A percentile compares a stretch with the other conserved stretches of the same genome.
phyloP scores from a whole-genome alignment of 2,113 vertebrate genomes.

The Sapajus apella region DNA sequence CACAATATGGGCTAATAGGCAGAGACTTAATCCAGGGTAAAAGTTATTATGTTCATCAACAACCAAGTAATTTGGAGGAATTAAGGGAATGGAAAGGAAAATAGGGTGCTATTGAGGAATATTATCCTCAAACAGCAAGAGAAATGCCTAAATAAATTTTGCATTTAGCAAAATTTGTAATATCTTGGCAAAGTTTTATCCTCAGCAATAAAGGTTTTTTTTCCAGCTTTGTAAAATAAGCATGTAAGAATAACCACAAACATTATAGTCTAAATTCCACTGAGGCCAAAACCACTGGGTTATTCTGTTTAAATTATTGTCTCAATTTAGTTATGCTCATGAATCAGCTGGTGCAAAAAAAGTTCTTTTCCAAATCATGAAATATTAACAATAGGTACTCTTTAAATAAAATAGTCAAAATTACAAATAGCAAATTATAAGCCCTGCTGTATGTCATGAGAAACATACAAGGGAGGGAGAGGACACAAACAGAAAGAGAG shows the following conservation, averaged over 20 bases:
- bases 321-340: constrained; percentile 24
- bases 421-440: constrained; percentile 57
- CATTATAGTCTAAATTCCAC: constrained; percentile 33
- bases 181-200: constrained; percentile 21
- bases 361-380: constrained; percentile 27
- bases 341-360: neutral
- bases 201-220: neutral
- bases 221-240: constrained; percentile 26
- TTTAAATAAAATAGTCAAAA: constrained; percentile 15
- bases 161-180: neutral
- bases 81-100: constrained; percentile 5
- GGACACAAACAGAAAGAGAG: constrained; percentile 29
- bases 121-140: neutral
- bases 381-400: neutral
- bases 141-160: neutral
- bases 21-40: neutral
- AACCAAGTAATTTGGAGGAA: neutral
- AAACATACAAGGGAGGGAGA: constrained; percentile 6
- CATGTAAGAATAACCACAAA: neutral
- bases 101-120: neutral
- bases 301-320: constrained; percentile 39
- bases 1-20: neutral
- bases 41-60: neutral
- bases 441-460: constrained; percentile 39
- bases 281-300: neutral